These are phyloP conservation scores for Sebastes goodei DNA, from an alignment of 2,797 vertebrate genomes.

Conservation along the genomic window DNA sequence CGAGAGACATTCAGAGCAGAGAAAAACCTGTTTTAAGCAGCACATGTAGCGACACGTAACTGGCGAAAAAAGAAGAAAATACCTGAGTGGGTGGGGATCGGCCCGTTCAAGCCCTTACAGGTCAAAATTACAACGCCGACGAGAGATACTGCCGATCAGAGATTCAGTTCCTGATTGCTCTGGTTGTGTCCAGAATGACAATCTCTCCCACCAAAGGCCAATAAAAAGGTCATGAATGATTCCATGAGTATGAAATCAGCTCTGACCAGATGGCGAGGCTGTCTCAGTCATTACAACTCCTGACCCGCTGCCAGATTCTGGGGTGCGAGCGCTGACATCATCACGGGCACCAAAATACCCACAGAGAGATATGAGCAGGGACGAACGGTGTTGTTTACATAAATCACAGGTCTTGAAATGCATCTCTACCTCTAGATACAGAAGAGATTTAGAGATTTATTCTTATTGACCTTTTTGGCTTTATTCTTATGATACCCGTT, in stretches of 20 bases:
- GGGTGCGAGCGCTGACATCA: neutral
- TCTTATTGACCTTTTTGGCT: neutral
- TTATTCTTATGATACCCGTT: neutral
- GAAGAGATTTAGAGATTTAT: neutral
- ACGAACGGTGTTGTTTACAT: neutral
- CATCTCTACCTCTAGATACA: neutral
- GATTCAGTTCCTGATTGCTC: slow-evolving; percentile 16
- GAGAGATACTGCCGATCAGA: neutral
- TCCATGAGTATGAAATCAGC: slow-evolving; percentile 57
- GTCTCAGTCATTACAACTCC: slow-evolving; percentile 47
- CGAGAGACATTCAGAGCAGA: neutral
- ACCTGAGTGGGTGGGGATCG: neutral
- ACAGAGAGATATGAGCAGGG: neutral
- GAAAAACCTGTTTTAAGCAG: slow-evolving; percentile 3
- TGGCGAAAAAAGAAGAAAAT: neutral
- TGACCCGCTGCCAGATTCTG: slow-evolving; percentile 49
- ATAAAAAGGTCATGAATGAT: slow-evolving; percentile 63
- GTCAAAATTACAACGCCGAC: neutral
- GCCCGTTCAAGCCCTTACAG: slow-evolving; percentile 14
- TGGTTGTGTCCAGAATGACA: slow-evolving; percentile 34
- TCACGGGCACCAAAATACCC: neutral
- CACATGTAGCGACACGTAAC: slow-evolving; percentile 24
- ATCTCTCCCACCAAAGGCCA: slow-evolving; percentile 42
- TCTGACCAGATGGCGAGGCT: slow-evolving; percentile 60
- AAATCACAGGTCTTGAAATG: neutral